Base-by-base conservation (phyloP, 30 jellyfish, hydroid and myxozoan genomes). In the Chironex yamaguchii region DNA sequence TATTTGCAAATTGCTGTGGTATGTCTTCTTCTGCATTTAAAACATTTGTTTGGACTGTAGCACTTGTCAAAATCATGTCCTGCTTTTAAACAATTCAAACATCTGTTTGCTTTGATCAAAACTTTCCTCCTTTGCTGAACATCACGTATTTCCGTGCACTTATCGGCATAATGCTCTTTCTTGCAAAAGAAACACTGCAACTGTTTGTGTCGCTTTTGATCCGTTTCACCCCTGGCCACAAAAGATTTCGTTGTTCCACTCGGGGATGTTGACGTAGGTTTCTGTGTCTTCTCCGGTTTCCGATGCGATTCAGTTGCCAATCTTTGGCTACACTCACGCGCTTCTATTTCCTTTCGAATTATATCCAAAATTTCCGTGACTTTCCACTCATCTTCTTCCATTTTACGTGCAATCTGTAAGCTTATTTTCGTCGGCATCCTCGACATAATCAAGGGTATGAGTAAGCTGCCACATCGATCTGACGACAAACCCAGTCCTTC, bases 381-480 rank as follows among this genome's bases (percentile, higher is more conserved):
- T 14, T 63, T 12, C 91, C 91, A 80, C 6, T 20, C 17, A 32
- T 80, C 81, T n/a, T 35, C 68, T 26, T 54, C 49, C 21, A n/a
- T 21, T 29, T 49, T 86, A 23, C 93, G 34, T 71, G 83, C 65
- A 29, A 75, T 1, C 23, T 54, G 29, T 29, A 87, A 32, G 2
- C 31, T 76, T 36, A 87, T 25, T 30, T 58, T 79, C 9, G 53
- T 93, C 14, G 93, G 93, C 35, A 76, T 58, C 35, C 67, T 34
- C 62, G 85, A 48, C 76, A 76, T 28, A 14, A 84, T 71, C 4
- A 84, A 52, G 14, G 96, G 96, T 3, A 85, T 58, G 48, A 85
- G 96, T 3, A 88, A 62, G 48, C 89, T 91, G 34, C 96, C 95
- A 34, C 79, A 88, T 30, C 36, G 81, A 20, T 42, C 50, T 6